These are phyloP conservation scores for Acrossocheilus fasciatus DNA, from an alignment of 2,797 vertebrate species.

Conservation along the genomic window DNA sequence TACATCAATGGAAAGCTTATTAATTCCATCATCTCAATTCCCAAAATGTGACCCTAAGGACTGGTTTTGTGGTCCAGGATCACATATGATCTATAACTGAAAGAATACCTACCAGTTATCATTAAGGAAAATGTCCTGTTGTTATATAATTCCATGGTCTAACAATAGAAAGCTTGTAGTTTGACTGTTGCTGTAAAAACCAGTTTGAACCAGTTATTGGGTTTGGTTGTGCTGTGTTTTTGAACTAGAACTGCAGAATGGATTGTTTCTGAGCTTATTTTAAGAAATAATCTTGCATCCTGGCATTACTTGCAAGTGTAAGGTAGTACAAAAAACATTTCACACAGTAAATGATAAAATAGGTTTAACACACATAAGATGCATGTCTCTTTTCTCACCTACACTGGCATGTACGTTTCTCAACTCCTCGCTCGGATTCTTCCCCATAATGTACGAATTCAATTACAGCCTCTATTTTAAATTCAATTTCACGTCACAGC, in stretches of 20 bases:
- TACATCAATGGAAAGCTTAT: background rate
- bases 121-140: background rate
- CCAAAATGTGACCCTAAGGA: background rate
- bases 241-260: background rate
- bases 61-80: background rate
- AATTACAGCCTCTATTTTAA: conserved; percentile 48
- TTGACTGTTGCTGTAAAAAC: background rate
- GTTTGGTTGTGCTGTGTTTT: background rate
- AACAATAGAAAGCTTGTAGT: background rate
- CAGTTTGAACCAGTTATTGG: background rate
- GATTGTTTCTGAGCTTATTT: background rate
- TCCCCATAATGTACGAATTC: conserved; percentile 6
- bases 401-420: conserved; percentile 6
- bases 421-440: background rate
- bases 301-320: background rate
- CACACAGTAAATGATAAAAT: background rate
- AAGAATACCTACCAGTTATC: background rate
- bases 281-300: background rate
- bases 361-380: background rate
- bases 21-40: background rate
- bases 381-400: conserved; percentile 19
- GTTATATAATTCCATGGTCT: background rate
- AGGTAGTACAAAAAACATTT: background rate
- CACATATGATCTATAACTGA: background rate
- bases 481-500: conserved; percentile 64